Percentiles rank a stretch among this genome's conserved stretches.
Evolutionary conservation across 2,888 invertebrate genomes (phyloP).

Genomic region (Strigamia maritima): DNA sequence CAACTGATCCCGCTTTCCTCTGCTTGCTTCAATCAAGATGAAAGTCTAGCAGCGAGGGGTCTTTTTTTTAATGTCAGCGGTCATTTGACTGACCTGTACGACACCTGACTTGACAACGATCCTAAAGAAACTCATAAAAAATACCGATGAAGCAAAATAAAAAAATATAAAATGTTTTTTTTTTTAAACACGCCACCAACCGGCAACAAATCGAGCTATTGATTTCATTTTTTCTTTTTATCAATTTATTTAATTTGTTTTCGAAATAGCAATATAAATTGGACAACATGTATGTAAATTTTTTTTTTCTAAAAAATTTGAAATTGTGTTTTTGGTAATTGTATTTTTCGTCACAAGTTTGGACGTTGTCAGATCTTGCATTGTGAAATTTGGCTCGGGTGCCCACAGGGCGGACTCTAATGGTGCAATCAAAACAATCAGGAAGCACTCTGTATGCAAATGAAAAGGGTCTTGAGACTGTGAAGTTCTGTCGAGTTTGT

Average conservation of each 20-base stretch:
- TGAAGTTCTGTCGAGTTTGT: slow-evolving; percentile 22
- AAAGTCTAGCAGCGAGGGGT: slow-evolving; percentile 14
- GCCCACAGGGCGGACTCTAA: slow-evolving; percentile 30
- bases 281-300: neutral
- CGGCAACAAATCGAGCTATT: neutral
- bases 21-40: slow-evolving; percentile 23
- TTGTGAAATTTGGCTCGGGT: slow-evolving; percentile 13
- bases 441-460: slow-evolving; percentile 34
- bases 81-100: slow-evolving; percentile 32
- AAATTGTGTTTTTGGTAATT: slow-evolving; percentile 1
- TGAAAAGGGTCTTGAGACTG: slow-evolving; percentile 5
- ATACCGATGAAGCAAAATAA: neutral
- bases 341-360: slow-evolving; percentile 18
- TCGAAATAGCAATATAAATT: neutral
- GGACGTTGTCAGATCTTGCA: slow-evolving; percentile 11
- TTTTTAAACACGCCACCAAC: neutral
- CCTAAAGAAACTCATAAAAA: slow-evolving; percentile 10
- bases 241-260: neutral
- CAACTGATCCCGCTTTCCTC: slow-evolving; percentile 24
- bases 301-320: neutral
- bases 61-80: slow-evolving; percentile 22
- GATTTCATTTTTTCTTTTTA: neutral
- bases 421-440: slow-evolving; percentile 34
- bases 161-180: neutral
- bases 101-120: slow-evolving; percentile 34